A percentile compares a stretch with the other conserved stretches of the same genome.
Evolutionary conservation across 1,140 invertebrate species (phyloP).

Genomic region (Zaprionus davidi): DNA sequence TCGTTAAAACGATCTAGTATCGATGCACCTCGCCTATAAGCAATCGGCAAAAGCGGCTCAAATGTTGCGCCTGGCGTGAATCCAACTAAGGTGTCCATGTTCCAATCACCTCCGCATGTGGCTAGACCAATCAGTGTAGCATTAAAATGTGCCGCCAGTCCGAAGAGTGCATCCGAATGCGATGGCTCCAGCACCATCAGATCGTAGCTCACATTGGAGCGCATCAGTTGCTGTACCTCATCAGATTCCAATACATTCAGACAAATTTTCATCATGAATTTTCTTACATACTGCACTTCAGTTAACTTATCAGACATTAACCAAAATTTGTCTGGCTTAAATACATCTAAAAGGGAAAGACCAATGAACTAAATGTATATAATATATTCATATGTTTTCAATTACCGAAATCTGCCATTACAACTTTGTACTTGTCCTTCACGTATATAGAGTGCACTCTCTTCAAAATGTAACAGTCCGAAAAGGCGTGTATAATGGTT

Average conservation of each 20-base stretch:
- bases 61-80: constrained; percentile 9
- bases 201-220: constrained; percentile 51
- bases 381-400: not conserved
- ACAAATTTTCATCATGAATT: constrained; percentile 22
- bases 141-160: constrained; percentile 56
- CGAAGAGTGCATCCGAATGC: constrained; percentile 46
- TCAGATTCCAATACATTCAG: constrained; percentile 48
- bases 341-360: not conserved
- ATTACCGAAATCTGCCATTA: constrained; percentile 34
- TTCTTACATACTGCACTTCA: constrained; percentile 31
- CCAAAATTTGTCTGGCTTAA: not conserved
- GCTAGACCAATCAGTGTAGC: constrained; percentile 49
- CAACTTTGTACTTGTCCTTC: constrained; percentile 9
- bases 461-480: constrained; percentile 15
- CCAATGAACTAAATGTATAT: not conserved
- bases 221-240: constrained; percentile 44
- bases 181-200: constrained; percentile 52
- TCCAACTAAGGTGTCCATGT: constrained; percentile 46
- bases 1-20: constrained; percentile 53
- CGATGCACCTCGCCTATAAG: not conserved
- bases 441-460: constrained; percentile 41
- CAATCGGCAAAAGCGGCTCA: constrained; percentile 36
- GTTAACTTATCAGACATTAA: constrained; percentile 9
- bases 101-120: constrained; percentile 61
- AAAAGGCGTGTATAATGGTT: constrained; percentile 53